Conservation (phyloP, 2,797 vertebrate genomes). For the Liasis olivaceus region DNA sequence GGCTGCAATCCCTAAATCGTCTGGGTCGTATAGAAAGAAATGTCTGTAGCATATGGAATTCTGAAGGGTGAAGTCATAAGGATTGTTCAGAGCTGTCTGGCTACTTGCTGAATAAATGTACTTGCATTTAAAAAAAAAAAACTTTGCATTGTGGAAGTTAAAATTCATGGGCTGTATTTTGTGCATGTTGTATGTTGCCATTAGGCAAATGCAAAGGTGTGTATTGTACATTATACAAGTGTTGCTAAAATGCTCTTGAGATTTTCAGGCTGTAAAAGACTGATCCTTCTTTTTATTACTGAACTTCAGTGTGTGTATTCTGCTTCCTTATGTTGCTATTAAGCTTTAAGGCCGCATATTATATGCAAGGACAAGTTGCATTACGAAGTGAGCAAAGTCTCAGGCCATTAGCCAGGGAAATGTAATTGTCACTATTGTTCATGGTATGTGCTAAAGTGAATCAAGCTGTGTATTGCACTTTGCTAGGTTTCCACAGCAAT, state of each 20-base stretch:
- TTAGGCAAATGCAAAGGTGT: background rate
- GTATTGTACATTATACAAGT: background rate
- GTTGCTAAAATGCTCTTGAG: background rate
- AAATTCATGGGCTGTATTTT: background rate
- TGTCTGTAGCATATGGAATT: background rate
- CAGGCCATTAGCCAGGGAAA: background rate
- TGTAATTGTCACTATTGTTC: background rate
- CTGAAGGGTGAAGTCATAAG: background rate
- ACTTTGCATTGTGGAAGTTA: background rate
- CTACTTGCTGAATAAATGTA: background rate
- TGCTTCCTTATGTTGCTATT: background rate
- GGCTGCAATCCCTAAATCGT: background rate
- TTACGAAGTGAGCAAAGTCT: background rate
- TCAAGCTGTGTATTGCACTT: background rate
- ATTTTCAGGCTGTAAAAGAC: background rate
- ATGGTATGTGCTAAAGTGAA: background rate
- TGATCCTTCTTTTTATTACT: background rate
- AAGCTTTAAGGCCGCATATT: background rate
- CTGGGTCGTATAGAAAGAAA: background rate
- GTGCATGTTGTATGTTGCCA: background rate
- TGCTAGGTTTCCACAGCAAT: background rate
- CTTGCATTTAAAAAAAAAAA: background rate
- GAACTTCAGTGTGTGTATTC: background rate
- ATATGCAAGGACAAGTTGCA: background rate
- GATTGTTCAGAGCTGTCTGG: background rate